A percentile compares a stretch with the other conserved stretches of the same genome.
phyloP scores from a whole-genome alignment of 2,113 vertebrate genomes.

The Tachysurus vachellii region DNA sequence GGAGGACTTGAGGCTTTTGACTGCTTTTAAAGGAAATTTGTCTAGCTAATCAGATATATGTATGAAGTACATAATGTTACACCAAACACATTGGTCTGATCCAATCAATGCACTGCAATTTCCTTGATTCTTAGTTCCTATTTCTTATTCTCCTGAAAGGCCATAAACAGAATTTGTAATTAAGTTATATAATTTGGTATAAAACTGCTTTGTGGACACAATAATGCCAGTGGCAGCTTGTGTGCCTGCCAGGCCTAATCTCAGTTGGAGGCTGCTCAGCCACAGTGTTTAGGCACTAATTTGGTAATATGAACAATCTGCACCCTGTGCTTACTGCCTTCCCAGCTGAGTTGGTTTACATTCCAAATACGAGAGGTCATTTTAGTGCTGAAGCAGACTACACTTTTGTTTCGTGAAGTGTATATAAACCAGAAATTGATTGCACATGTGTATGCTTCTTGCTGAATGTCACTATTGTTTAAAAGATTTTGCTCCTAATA shows the following conservation, averaged over 20 bases:
- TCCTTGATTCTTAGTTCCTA: conserved; percentile 18
- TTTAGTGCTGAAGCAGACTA: conserved; percentile 49
- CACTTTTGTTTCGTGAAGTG: conserved; percentile 55
- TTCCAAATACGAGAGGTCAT: conserved; percentile 58
- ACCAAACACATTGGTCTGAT: neutral
- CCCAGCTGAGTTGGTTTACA: conserved; percentile 52
- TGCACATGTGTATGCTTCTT: conserved; percentile 46
- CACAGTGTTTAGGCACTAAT: conserved; percentile 55
- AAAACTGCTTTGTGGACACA: conserved; percentile 32
- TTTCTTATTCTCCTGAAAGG: neutral
- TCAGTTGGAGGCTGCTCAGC: conserved; percentile 49
- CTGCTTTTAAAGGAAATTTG: conserved; percentile 4
- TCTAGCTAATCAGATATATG: neutral
- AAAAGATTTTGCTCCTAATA: conserved; percentile 27
- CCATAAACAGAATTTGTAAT: conserved; percentile 29
- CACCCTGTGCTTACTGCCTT: conserved; percentile 39
- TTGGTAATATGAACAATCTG: conserved; percentile 58
- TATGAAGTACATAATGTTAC: neutral
- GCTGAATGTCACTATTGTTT: conserved; percentile 50
- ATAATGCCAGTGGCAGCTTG: conserved; percentile 42
- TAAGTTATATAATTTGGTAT: conserved; percentile 37
- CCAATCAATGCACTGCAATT: neutral
- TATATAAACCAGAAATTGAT: conserved; percentile 53
- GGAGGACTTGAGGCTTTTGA: neutral
- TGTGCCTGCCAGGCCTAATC: conserved; percentile 48